phyloP scores from a whole-genome alignment of 2,797 vertebrate species.

The Dallia pectoralis region DNA sequence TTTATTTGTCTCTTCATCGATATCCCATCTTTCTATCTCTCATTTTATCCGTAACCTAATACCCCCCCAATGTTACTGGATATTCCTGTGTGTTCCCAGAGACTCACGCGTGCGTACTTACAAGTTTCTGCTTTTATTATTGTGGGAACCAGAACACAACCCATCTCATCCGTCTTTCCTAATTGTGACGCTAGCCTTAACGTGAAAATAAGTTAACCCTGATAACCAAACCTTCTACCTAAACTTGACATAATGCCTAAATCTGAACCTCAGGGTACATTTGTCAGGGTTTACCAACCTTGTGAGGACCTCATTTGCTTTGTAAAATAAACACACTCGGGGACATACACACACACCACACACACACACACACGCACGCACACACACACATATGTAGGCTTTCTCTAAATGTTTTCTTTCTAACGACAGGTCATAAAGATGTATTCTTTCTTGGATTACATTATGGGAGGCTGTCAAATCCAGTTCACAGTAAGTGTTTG shows the following conservation, averaged over 20 bases:
- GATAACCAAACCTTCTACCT: too few relatives aligned
- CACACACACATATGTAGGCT: background rate
- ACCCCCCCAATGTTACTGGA: background rate
- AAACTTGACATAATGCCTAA: too few relatives aligned
- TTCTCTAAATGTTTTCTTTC: constrained; percentile 23
- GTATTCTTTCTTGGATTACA: constrained; percentile 99
- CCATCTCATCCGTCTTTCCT: too few relatives aligned
- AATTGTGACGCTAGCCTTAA: too few relatives aligned
- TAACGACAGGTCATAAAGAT: constrained; percentile 94
- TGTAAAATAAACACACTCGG: too few relatives aligned
- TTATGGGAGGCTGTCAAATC: constrained; percentile 99
- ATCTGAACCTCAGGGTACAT: too few relatives aligned
- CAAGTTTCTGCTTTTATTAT: background rate
- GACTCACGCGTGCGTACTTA: background rate
- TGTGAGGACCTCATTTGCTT: too few relatives aligned
- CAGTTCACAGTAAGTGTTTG: constrained; percentile 93
- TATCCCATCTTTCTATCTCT: background rate
- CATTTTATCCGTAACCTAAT: background rate
- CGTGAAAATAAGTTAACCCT: too few relatives aligned
- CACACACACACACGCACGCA: background rate
- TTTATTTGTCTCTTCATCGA: background rate
- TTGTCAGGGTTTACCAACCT: too few relatives aligned
- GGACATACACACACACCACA: too few relatives aligned
- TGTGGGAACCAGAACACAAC: too few relatives aligned
- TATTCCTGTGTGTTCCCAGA: background rate